A percentile compares a stretch with the other conserved stretches of the same genome.
phyloP scores from a whole-genome alignment of 2,113 vertebrate species.

The Hassar affinis region DNA sequence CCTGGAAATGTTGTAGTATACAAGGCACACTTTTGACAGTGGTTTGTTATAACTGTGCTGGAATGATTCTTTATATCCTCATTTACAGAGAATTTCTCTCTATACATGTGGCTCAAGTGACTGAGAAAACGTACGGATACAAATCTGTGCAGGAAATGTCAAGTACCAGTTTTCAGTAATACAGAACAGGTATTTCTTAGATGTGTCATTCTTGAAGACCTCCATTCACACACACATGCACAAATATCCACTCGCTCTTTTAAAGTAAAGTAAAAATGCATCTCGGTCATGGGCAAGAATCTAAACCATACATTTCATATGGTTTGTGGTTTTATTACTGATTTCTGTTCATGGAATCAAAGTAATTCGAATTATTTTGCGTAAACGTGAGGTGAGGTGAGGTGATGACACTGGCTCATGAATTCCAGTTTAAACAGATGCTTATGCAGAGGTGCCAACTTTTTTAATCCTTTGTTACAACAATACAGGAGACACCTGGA shows the following conservation, averaged over 20 bases:
- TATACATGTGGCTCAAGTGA: neutral
- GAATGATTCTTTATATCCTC: constrained; percentile 26
- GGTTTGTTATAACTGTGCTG: constrained; percentile 14
- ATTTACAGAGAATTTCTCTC: neutral
- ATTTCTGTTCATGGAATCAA: no score
- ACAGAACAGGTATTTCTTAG: constrained; percentile 6
- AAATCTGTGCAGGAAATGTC: constrained; percentile 45
- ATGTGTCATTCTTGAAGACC: neutral
- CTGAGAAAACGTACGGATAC: neutral
- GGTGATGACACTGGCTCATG: neutral
- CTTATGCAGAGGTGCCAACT: neutral
- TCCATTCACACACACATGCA: neutral
- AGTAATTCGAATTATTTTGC: no score
- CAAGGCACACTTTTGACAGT: constrained; percentile 13
- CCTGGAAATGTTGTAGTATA: constrained; percentile 6
- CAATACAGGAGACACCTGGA: neutral
- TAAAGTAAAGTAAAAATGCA: neutral
- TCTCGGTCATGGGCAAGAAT: neutral
- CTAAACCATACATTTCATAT: neutral
- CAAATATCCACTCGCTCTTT: neutral
- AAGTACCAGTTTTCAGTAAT: constrained; percentile 38
- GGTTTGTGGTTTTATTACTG: neutral
- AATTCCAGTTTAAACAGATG: neutral
- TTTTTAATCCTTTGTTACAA: neutral
- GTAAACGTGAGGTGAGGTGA: no score